These are phyloP conservation scores for Lysandra coridon DNA, from an alignment of 2,888 invertebrate species.

Conservation along the genomic window DNA sequence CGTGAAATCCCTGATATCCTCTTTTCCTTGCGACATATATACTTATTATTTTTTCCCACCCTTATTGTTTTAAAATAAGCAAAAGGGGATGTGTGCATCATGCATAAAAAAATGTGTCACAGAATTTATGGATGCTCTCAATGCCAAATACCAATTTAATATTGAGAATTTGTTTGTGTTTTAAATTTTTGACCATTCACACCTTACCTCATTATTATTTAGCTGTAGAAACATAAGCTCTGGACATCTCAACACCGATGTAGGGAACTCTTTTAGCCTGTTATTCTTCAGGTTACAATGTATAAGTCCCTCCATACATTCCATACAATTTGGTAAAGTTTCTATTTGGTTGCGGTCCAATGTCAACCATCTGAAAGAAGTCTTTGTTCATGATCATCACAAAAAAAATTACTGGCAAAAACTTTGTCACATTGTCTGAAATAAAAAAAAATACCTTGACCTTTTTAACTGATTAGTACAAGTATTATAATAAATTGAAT, in stretches of 20 bases:
- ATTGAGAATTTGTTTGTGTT: no score
- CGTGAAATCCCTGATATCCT: no score
- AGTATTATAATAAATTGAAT: neutral
- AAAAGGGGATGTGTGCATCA: no score
- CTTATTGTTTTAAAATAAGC: no score
- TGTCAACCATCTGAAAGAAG: conserved; percentile 81
- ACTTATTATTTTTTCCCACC: no score
- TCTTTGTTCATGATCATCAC: neutral
- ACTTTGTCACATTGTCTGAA: neutral
- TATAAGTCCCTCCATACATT: conserved; percentile 74
- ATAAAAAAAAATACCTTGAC: neutral
- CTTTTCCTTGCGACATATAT: no score
- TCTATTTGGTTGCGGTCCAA: conserved; percentile 82
- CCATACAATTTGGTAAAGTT: conserved; percentile 74
- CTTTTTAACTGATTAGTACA: neutral
- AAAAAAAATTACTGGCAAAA: conserved; percentile 6
- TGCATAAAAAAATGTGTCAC: no score
- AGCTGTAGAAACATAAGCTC: conserved; percentile 79
- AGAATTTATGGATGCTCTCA: no score
- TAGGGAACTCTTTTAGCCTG: conserved; percentile 74
- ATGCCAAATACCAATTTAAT: no score
- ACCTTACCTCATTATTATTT: conserved; percentile 69
- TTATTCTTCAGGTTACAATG: conserved; percentile 84
- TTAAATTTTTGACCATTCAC: neutral
- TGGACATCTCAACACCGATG: conserved; percentile 60